Evolutionary conservation across 1,140 invertebrate species (phyloP).

Genomic region (Drosophila lacteicornis): DNA sequence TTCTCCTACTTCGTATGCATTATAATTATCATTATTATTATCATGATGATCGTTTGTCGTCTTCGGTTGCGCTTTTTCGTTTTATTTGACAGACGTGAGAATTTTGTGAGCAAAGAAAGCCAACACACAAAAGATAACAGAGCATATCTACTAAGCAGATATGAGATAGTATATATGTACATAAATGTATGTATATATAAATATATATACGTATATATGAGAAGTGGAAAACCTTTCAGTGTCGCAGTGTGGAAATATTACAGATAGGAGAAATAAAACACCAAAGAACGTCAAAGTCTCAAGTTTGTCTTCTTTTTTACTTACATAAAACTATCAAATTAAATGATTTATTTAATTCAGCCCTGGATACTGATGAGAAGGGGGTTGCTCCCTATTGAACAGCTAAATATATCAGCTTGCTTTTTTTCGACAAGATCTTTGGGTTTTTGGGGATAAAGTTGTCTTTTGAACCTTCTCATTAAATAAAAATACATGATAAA

Average conservation of each 20-base stretch:
- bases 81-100: constrained; percentile 78
- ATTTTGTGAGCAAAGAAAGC: constrained; percentile 75
- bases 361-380: too few relatives aligned
- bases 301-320: neutral
- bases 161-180: constrained; percentile 18
- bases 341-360: too few relatives aligned
- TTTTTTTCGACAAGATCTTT: too few relatives aligned
- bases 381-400: too few relatives aligned
- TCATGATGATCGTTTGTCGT: constrained; percentile 37
- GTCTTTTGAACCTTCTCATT: too few relatives aligned
- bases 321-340: too few relatives aligned
- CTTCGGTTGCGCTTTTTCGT: constrained; percentile 46
- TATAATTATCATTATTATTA: constrained; percentile 43
- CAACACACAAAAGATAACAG: constrained; percentile 54
- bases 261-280: constrained; percentile 10
- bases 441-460: too few relatives aligned
- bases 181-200: constrained; percentile 9
- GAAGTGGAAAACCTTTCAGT: constrained; percentile 51
- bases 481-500: too few relatives aligned
- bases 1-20: constrained; percentile 33
- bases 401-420: too few relatives aligned
- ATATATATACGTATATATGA: neutral
- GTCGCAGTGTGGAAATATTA: constrained; percentile 8
- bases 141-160: constrained; percentile 57
- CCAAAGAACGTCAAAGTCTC: neutral